Base-by-base conservation (phyloP, 1,140 invertebrate species). In the Zaprionus kolodkinae region DNA sequence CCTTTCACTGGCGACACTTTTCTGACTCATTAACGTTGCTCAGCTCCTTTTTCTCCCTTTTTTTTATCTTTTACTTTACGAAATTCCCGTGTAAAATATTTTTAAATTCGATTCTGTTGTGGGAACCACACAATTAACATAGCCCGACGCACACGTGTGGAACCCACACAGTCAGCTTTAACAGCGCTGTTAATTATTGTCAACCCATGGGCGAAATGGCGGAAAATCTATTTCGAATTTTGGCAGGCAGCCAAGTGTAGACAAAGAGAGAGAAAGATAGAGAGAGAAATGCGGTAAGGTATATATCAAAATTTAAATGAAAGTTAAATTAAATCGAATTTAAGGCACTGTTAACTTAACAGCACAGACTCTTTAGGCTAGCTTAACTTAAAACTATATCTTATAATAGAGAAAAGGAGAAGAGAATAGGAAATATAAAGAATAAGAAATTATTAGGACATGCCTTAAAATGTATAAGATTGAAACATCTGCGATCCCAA, bases 21-120 rank as follows among this genome's bases (percentile, higher is more conserved):
- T 86, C 83, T 87, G 83, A 87, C 79, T 86, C 82, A 86, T 86
- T 86, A 87, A 76, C 63, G 68, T 59, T 25, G 10, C 45, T 17
- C 61, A 48, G 77, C 48, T 21, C 10, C 12, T 54, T 60, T 27
- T 55, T 62, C 54, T 40, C 10, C 35, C 38, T 3, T 45, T 6
- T 35, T 35, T 35, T 35, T 35, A 1, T n/a, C 38, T 45, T 62
- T 43, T 48, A 48, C 50, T 59, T 59, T 40, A 56, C n/a, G 27
- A 70, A 69, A 35, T 45, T 61, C 60, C 55, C 25, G 48, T 30
- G 33, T 10, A 36, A 30, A 30, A 64, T 45, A 67, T 21, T 45
- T 56, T 56, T 56, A 56, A 45, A 30, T 66, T 66, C 52, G 52
- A 43, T 45, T 33, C 17, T n/a, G 54, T 27, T 52, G 10, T 64